Conservation (phyloP, 2,888 invertebrate species). For the Clivina fossor region DNA sequence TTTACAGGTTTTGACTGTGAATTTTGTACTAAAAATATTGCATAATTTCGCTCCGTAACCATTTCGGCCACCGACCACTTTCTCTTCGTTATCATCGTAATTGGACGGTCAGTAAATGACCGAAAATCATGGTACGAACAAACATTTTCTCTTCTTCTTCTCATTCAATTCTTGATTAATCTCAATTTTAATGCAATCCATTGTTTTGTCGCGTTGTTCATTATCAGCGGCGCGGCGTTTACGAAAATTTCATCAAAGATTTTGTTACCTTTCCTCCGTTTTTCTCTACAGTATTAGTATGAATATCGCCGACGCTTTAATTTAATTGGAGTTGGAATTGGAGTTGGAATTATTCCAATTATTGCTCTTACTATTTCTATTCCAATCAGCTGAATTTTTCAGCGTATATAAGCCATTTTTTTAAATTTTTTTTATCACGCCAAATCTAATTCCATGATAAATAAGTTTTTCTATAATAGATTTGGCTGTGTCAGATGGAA, state of each 20-base stretch:
- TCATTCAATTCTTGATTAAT: conserved; percentile 83
- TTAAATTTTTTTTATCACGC: no score
- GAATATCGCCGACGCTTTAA: no score
- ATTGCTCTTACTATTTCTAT: no score
- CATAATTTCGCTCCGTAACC: conserved; percentile 99
- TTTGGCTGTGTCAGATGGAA: no score
- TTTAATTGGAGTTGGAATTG: no score
- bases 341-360: no score
- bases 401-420: no score
- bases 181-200: conserved; percentile 91
- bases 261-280: no score
- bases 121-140: conserved; percentile 99
- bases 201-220: conserved; percentile 88
- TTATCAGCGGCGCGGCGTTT: conserved; percentile 99
- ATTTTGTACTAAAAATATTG: conserved; percentile 97
- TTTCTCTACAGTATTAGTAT: no score
- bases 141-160: conserved; percentile 99
- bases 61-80: conserved; percentile 95
- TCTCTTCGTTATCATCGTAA: conserved; percentile 97
- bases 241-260: conserved; percentile 99
- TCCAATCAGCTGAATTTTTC: no score
- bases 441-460: no score
- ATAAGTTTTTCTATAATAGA: no score
- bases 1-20: conserved; percentile 96
- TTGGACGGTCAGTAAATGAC: conserved; percentile 98